Evolutionary conservation across 2,888 invertebrate species (phyloP), one percentile per base, ranked within the genome.

Genomic region (Silvanus unidentatus): DNA sequence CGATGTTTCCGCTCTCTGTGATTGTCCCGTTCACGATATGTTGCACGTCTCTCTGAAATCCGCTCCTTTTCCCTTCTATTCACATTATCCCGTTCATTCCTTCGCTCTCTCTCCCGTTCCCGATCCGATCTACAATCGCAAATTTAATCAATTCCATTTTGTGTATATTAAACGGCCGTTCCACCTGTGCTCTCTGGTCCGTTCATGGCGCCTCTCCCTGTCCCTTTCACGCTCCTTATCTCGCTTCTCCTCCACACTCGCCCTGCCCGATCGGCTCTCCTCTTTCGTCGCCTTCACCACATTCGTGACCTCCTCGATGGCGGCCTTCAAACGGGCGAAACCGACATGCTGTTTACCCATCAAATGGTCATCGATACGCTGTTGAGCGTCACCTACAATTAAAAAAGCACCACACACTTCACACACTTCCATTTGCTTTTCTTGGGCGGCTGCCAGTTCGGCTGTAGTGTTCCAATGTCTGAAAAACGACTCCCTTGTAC

Each of bases 301-400:
- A 34, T 76, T 74, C 34, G 77, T 76, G 71, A 83, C 79, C 65
- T 84, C 84, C 42, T 82, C 81, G 13, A 82, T 81, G 0, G 84
- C 84, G 64, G 80, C 78, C 42, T 84, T 82, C 44, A 85, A 70
- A 62, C 81, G 80, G 45, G 81, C 83, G 59, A 84, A 85, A 2
- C 98, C 98, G 52, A 96, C 86, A 75, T 99, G 99, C 71, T 98
- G 98, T 75, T 99, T 99, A 22, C 98, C 99, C 79, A 92, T 93
- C 44, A 98, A 75, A 75, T 99, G 98, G 70, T 99, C 98, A 63
- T 98, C 97, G 45, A 98, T 91, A 48, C 99, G 80, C 65, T 96
- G 95, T 65, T 96, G 97, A 2, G 97, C 98, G 73, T 99, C 98
- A 6, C 96, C 97, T 6, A 98, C 94, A 60, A 99, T 98, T n/a